Evolutionary conservation across 1,140 invertebrate species (phyloP).

Genomic region (Drosophila tropicalis): DNA sequence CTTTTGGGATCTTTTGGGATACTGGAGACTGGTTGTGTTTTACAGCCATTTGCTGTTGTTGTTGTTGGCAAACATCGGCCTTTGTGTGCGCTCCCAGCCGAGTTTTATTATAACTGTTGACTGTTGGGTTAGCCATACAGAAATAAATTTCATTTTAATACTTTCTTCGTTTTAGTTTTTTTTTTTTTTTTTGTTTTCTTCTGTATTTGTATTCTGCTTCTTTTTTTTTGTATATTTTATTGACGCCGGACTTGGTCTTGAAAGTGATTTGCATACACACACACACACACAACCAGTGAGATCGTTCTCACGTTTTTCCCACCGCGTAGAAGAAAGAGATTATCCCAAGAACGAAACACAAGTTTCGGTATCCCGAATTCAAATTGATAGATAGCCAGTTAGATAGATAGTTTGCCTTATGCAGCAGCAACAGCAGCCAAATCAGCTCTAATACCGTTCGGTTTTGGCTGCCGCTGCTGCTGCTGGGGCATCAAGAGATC

Average conservation of each 20-base stretch:
- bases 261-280: constrained; percentile 77
- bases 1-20: constrained; percentile 19
- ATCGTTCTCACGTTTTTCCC: constrained; percentile 74
- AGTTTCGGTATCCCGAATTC: constrained; percentile 10
- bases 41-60: constrained; percentile 57
- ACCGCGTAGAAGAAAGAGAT: constrained; percentile 48
- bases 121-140: constrained; percentile 60
- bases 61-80: constrained; percentile 77
- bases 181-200: constrained; percentile 6
- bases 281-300: constrained; percentile 21
- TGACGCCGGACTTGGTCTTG: constrained; percentile 40
- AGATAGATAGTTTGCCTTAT: constrained; percentile 70
- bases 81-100: constrained; percentile 75
- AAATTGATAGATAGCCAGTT: constrained; percentile 34
- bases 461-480: constrained; percentile 36
- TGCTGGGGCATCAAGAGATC: constrained; percentile 14
- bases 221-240: constrained; percentile 68
- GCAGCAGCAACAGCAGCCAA: constrained; percentile 43
- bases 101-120: constrained; percentile 80
- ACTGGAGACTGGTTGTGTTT: constrained; percentile 60
- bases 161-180: constrained; percentile 78
- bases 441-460: constrained; percentile 25
- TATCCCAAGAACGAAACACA: constrained; percentile 46
- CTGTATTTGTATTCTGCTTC: not conserved
- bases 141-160: constrained; percentile 81